These are phyloP conservation scores for Axis porcinus DNA, from an alignment of 2,113 vertebrate species.

Conservation along the genomic window DNA sequence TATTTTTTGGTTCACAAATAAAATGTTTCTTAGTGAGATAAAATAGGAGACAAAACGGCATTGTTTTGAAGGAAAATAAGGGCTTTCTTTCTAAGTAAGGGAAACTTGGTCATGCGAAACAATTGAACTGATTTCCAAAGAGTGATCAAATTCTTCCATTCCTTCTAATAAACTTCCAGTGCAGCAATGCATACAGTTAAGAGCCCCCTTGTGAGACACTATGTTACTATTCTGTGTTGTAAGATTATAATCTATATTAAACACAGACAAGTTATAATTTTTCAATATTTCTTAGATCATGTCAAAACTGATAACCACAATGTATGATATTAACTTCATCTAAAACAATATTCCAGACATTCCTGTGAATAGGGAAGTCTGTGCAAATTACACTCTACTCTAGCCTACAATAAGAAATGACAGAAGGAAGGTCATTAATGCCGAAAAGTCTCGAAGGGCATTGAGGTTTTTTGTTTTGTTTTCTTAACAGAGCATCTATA, in stretches of 20 bases:
- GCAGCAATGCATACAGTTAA: neutral
- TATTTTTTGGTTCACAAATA: neutral
- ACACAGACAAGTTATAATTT: neutral
- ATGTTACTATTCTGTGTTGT: neutral
- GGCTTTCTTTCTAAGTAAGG: neutral
- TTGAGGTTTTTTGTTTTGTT: neutral
- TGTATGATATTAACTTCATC: neutral
- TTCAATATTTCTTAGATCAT: neutral
- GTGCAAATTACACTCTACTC: neutral
- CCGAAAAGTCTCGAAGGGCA: neutral
- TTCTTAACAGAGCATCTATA: neutral
- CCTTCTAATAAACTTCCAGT: neutral
- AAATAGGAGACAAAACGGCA: neutral
- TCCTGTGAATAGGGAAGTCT: neutral
- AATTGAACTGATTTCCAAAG: neutral
- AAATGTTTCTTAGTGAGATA: neutral
- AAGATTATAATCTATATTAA: neutral
- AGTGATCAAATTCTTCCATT: neutral
- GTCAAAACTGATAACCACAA: neutral
- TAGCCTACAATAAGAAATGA: neutral
- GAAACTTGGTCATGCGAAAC: neutral
- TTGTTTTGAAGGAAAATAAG: neutral
- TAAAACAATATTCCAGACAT: neutral
- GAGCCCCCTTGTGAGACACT: neutral
- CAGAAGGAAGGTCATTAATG: neutral